Conservation (phyloP, 2,797 vertebrate species). For the Phylloscopus collybita region DNA sequence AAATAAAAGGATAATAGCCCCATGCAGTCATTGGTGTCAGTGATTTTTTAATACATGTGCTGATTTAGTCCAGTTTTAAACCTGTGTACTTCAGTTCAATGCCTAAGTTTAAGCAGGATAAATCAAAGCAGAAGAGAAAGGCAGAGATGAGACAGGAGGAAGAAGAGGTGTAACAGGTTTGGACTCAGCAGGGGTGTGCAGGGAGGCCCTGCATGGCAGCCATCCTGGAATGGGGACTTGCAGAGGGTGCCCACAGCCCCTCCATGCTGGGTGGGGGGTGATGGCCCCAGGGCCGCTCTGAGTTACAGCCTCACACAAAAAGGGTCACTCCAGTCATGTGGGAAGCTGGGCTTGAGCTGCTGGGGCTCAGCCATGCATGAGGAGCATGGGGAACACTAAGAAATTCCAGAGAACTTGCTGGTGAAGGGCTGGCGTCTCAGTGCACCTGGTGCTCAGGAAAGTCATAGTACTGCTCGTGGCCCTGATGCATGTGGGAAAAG, state of each 20-base stretch:
- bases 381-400: fast-evolving
- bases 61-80: neutral
- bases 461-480: fast-evolving
- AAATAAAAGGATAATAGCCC: neutral
- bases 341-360: neutral
- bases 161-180: neutral
- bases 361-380: fast-evolving
- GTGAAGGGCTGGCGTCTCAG: fast-evolving
- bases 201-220: fast-evolving
- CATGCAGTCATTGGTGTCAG: neutral
- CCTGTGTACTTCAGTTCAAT: neutral
- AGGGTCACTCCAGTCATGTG: fast-evolving
- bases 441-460: fast-evolving
- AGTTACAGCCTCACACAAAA: neutral
- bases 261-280: fast-evolving
- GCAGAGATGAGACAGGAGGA: neutral
- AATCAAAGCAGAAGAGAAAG: neutral
- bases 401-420: fast-evolving
- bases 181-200: neutral
- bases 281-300: fast-evolving
- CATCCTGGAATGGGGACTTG: fast-evolving
- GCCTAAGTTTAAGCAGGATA: neutral
- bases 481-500: fast-evolving
- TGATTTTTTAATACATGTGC: fast-evolving
- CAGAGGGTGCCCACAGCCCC: neutral